Percentiles rank a stretch among this genome's conserved stretches.
Evolutionary conservation across 64 coral and sea anemone species (phyloP).

Genomic region (Stichodactyla helianthus): DNA sequence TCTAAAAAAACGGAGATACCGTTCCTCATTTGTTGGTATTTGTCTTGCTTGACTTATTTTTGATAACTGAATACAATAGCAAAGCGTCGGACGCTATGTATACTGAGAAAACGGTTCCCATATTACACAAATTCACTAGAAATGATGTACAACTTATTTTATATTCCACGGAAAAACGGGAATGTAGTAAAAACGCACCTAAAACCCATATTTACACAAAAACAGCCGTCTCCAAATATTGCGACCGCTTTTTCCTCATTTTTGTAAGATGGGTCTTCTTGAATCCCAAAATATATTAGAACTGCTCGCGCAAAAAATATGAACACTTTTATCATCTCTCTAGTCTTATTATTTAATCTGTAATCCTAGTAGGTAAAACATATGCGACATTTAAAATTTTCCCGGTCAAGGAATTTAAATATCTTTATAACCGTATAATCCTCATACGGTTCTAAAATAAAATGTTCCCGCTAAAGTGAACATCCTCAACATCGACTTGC

Average conservation of each 20-base stretch:
- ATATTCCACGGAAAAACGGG: background rate
- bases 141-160: background rate
- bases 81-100: slow-evolving; percentile 1
- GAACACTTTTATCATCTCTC: background rate
- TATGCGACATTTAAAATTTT: background rate
- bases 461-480: slow-evolving; percentile 23
- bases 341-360: background rate
- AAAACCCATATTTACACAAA: background rate
- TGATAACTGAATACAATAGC: background rate
- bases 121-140: background rate
- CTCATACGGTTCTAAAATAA: background rate
- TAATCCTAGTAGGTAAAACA: background rate
- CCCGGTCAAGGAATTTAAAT: slow-evolving; percentile 5
- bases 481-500: background rate
- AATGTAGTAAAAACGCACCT: background rate
- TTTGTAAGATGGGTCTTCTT: background rate
- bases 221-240: background rate
- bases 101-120: background rate
- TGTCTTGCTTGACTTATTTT: slow-evolving; percentile 6
- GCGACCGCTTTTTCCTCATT: background rate
- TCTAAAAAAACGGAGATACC: background rate
- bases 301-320: background rate
- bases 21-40: slow-evolving; percentile 8
- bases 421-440: background rate
- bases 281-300: background rate